Evolutionary conservation across 2,113 vertebrate genomes (phyloP), one percentile per base, ranked within the genome.

Genomic region (Podiceps cristatus): DNA sequence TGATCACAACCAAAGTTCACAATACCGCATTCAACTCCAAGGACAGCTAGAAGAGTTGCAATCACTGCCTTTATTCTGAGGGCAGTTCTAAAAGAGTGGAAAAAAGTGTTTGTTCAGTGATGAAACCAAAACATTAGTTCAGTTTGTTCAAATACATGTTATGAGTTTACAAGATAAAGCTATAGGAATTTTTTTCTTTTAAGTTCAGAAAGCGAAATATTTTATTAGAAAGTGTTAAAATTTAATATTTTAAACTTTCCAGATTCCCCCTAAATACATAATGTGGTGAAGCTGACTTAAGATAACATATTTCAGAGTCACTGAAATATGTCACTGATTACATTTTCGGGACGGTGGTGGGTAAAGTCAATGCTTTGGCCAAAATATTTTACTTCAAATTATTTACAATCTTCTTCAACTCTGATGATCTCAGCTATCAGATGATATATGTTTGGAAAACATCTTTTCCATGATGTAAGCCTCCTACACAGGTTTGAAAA

Each of bases 371-470:
- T 44, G 9, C 1, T 68, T 68, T 88, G 18, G 13, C 13, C 7
- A 85, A 95, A 90, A 77, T 77, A 44, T 58, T 77, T 67, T 47
- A 44, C 8, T 80, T 83, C 18, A 18, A 17, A 73, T 79, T 56
- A 25, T 64, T 76, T 71, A 58, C 5, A 66, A 9, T 35, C 44
- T 27, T 60, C 33, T 45, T 90, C 42, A 66, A 40, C 18, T 40
- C 19, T 29, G 13, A 49, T 18, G 35, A 81, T 42, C 42, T 75
- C 40, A 55, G 31, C 17, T 59, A 42, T 68, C 22, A 64, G 13
- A 42, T 47, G 4, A 42, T 31, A 45, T 5, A 59, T 0, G 0
- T 11, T 8, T 56, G 3, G n/a, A 37, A 79, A 90, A 59, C 4
- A 53, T 28, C 3, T 87, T 72, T 63, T 88, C 25, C 8, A 10